Evolutionary conservation across 2,113 vertebrate species (phyloP), one percentile per base, ranked within the genome.

Genomic region (Oreamnos americanus): DNA sequence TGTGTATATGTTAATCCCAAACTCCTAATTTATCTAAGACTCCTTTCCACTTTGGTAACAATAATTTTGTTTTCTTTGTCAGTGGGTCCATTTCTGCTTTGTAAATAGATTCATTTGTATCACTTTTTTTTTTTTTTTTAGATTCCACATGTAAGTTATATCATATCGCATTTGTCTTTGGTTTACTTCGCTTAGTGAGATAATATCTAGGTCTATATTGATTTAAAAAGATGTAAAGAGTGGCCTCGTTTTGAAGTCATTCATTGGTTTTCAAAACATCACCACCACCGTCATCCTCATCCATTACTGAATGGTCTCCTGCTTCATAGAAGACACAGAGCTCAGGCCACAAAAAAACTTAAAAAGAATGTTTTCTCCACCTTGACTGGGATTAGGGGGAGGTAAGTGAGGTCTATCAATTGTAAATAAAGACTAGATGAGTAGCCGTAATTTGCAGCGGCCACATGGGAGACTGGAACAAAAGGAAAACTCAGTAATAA

Each of bases 361-460:
- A 51, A 57, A 49, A 17, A 47, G 9, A 26, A 15, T 43, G 17
- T 17, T 67, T 74, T 36, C 7, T 71, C 91, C 17, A 23, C 13
- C 7, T 12, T 5, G 4, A 12, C 23, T 8, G 15, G 21, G 5
- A 28, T 43, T 39, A 23, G 13, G 13, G 30, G 7, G 26, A 67
- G 13, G 6, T 30, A 16, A 16, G 5, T 47, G 83, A 84, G 6
- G 33, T 0, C n/a, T 60, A 1, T 55, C 0, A 3, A 19, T 49
- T 25, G 60, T 15, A 43, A n/a, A 33, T 86, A 39, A 55, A 64
- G 45, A 4, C 16, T 23, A 17, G 8, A 3, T 58, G 16, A 30
- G 4, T 17, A 15, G 19, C 26, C 1, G 2, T 16, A 47, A 47
- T 47, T 55, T 23, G 26, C 5, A 0, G 9, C 11, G 23, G 15